Evolutionary conservation across 2,888 invertebrate species (phyloP).

Genomic region (Electrophaes corylata): DNA sequence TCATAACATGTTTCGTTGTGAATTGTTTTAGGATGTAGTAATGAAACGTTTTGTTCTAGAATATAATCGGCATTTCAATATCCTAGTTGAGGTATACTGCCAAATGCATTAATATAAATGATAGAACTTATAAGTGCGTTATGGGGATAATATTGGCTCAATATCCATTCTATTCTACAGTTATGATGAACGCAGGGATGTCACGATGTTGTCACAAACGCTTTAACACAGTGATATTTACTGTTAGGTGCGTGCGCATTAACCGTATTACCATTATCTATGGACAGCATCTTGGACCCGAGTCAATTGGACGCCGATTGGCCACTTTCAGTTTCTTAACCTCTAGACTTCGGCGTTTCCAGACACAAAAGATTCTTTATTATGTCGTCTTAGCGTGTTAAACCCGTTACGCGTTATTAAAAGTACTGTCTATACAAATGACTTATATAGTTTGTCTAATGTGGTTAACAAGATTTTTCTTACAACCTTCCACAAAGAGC

Average conservation of each 20-base stretch:
- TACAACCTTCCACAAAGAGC: too few species aligned
- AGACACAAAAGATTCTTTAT: neutral
- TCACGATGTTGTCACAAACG: constrained; percentile 60
- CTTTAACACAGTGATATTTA: constrained; percentile 34
- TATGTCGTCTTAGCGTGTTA: neutral
- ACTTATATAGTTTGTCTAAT: neutral
- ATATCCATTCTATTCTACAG: constrained; percentile 43
- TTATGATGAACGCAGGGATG: constrained; percentile 59
- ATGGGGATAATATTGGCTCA: constrained; percentile 43
- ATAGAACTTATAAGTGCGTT: constrained; percentile 54
- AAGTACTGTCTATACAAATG: neutral
- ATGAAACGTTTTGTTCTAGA: constrained; percentile 38
- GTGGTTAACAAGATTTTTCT: too few species aligned
- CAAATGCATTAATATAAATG: constrained; percentile 66
- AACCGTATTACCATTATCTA: constrained; percentile 75
- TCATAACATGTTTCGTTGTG: neutral
- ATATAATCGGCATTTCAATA: constrained; percentile 47
- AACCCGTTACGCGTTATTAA: neutral
- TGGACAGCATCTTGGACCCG: constrained; percentile 79
- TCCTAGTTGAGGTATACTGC: constrained; percentile 52
- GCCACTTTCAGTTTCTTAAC: constrained; percentile 65
- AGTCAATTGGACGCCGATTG: constrained; percentile 69
- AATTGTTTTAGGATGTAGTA: neutral
- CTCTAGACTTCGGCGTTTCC: neutral
- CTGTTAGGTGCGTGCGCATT: constrained; percentile 51